Evolutionary conservation across 1,140 invertebrate genomes (phyloP).

Genomic region (Caenorhabditis remanei): DNA sequence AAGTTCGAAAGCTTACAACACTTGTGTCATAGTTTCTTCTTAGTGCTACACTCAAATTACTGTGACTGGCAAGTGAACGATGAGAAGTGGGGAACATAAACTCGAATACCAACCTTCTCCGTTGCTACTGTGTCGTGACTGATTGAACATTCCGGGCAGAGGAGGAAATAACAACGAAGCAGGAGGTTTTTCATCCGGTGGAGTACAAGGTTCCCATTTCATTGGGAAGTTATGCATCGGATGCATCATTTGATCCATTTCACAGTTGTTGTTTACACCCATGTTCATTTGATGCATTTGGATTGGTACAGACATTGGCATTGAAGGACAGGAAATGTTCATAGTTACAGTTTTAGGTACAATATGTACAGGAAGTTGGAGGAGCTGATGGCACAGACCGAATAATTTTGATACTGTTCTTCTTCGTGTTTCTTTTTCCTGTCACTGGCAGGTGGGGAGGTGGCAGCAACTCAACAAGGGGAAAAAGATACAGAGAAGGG

Average conservation of each 20-base stretch:
- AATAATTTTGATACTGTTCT: conserved; percentile 46
- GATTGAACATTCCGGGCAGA: not conserved
- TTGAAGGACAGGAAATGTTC: not conserved
- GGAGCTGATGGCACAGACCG: not conserved
- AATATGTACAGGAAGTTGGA: conserved; percentile 33
- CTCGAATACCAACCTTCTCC: conserved; percentile 21
- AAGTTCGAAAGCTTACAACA: not conserved
- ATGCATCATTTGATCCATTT: conserved; percentile 41
- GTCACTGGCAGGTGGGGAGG: conserved; percentile 40
- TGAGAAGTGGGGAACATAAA: not conserved
- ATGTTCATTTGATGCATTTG: conserved; percentile 14
- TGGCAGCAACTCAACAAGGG: conserved; percentile 49
- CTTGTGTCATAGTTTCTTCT: too few species aligned
- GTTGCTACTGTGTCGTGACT: conserved; percentile 37
- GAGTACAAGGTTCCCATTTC: conserved; percentile 47
- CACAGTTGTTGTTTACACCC: conserved; percentile 6
- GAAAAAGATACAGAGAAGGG: conserved; percentile 26
- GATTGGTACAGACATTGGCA: not conserved
- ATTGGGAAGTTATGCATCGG: conserved; percentile 1
- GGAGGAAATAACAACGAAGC: conserved; percentile 26
- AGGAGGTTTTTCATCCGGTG: conserved; percentile 20
- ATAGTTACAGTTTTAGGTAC: conserved; percentile 35
- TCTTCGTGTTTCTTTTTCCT: conserved; percentile 43
- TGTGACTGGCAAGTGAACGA: too few species aligned
- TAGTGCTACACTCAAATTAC: too few species aligned